phyloP scores from a whole-genome alignment of 92 coral and sea anemone genomes.

The Montipora capitata region DNA sequence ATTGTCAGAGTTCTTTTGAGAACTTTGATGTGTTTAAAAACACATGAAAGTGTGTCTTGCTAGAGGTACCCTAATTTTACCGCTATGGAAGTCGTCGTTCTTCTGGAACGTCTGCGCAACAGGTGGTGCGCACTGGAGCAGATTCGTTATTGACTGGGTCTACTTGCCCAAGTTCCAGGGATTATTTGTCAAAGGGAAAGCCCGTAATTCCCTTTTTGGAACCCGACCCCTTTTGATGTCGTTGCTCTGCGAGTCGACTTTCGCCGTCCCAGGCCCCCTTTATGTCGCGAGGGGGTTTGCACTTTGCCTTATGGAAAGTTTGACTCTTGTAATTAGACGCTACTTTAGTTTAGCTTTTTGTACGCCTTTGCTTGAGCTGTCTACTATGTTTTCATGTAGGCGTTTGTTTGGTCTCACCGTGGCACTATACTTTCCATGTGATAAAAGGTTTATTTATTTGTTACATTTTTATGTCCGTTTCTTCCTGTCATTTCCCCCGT shows the following conservation, averaged over 20 bases:
- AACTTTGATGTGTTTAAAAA: too few relatives aligned
- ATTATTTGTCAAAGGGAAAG: conserved; percentile 59
- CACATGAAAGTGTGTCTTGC: conserved; percentile 34
- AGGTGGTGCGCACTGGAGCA: conserved; percentile 43
- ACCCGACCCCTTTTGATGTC: conserved; percentile 45
- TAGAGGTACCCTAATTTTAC: conserved; percentile 27
- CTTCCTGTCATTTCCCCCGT: background rate
- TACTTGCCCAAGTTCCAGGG: conserved; percentile 43
- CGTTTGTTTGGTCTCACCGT: too few relatives aligned
- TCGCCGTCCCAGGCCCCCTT: conserved; percentile 8
- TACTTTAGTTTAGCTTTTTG: too few relatives aligned
- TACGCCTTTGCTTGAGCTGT: too few relatives aligned
- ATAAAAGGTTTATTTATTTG: too few relatives aligned
- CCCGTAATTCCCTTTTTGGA: conserved; percentile 63
- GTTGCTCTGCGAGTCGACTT: conserved; percentile 23
- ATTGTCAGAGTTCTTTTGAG: conserved; percentile 1
- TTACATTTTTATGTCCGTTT: background rate
- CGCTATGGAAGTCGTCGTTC: conserved; percentile 39
- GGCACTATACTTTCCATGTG: too few relatives aligned
- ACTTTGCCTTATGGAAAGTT: background rate
- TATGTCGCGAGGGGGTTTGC: background rate
- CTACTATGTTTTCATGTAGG: too few relatives aligned
- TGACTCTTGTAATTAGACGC: too few relatives aligned
- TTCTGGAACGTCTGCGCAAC: conserved; percentile 35
- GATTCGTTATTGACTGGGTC: conserved; percentile 52